Percentiles rank a stretch among this genome's conserved stretches.
phyloP scores from a whole-genome alignment of 37 sponge, comb jelly and placozoan genomes.

The Halisarca cf. caerulea region DNA sequence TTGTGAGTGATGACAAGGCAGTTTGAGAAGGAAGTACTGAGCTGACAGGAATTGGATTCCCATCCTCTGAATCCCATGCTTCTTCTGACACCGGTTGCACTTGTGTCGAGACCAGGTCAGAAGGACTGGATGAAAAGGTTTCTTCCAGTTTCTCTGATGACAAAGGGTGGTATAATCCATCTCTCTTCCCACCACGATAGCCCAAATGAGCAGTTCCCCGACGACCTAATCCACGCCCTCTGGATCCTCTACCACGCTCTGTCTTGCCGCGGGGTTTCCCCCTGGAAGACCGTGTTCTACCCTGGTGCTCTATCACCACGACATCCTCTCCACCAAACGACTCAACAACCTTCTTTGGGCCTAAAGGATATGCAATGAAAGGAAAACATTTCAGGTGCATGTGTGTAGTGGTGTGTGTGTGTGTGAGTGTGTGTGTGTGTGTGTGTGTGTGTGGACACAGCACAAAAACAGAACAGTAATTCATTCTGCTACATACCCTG shows the following conservation, averaged over 20 bases:
- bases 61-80: no score
- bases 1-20: no score
- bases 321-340: conserved; percentile 1
- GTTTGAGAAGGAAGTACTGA: no score
- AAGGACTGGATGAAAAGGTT: no score
- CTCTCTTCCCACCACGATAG: background rate
- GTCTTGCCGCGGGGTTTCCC: background rate
- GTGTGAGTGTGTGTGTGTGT: background rate
- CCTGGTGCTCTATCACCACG: conserved; percentile 16
- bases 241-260: background rate
- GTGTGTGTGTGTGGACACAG: background rate
- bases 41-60: no score
- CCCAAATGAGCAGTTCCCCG: background rate
- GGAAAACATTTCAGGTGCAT: background rate
- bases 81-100: no score
- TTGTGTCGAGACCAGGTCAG: no score
- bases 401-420: background rate
- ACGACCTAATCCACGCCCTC: conserved; percentile 7
- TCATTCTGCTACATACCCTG: no score
- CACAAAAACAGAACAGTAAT: no score
- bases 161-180: no score
- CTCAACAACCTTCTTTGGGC: no score
- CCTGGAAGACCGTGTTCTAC: background rate
- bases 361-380: background rate
- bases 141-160: no score